These are phyloP conservation scores for Trigoniulus corallinus DNA, from an alignment of 1,140 invertebrate genomes.

Conservation along the genomic window DNA sequence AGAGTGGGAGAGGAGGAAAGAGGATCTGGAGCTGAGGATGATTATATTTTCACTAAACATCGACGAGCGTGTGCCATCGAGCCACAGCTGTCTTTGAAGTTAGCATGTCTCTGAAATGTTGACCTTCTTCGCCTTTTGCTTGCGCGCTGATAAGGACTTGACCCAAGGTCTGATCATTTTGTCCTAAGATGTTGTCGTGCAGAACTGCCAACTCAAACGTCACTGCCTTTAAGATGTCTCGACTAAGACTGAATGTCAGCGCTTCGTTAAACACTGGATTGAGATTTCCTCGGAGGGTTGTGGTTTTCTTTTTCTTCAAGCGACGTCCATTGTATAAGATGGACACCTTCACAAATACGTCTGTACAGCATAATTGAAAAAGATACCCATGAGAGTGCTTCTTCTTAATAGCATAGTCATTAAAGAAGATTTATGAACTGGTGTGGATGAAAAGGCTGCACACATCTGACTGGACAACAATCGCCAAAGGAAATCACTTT, in stretches of 20 bases:
- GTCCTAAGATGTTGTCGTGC: conserved; percentile 24
- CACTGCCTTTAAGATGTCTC: conserved; percentile 17
- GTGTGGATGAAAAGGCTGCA: no score
- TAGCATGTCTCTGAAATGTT: conserved; percentile 19
- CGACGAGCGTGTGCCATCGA: conserved; percentile 11
- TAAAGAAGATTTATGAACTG: no score
- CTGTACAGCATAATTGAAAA: no score
- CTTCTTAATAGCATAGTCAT: not conserved
- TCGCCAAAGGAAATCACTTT: not conserved
- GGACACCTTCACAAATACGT: conserved; percentile 37
- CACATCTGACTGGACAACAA: conserved; percentile 1
- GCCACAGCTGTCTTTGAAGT: conserved; percentile 13
- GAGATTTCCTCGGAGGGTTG: conserved; percentile 37
- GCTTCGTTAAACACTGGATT: conserved; percentile 41
- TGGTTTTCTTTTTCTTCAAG: conserved; percentile 39
- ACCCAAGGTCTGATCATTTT: conserved; percentile 22
- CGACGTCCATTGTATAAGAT: conserved; percentile 28
- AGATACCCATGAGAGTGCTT: conserved; percentile 9
- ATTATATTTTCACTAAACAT: not conserved
- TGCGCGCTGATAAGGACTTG: conserved; percentile 16
- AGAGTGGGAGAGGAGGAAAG: no score
- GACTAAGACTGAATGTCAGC: conserved; percentile 34
- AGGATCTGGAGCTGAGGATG: no score
- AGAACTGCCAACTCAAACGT: conserved; percentile 19
- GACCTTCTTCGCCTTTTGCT: conserved; percentile 18